These are phyloP conservation scores for Meleagris gallopavo DNA, from an alignment of 2,113 vertebrate species.

Conservation along the genomic window DNA sequence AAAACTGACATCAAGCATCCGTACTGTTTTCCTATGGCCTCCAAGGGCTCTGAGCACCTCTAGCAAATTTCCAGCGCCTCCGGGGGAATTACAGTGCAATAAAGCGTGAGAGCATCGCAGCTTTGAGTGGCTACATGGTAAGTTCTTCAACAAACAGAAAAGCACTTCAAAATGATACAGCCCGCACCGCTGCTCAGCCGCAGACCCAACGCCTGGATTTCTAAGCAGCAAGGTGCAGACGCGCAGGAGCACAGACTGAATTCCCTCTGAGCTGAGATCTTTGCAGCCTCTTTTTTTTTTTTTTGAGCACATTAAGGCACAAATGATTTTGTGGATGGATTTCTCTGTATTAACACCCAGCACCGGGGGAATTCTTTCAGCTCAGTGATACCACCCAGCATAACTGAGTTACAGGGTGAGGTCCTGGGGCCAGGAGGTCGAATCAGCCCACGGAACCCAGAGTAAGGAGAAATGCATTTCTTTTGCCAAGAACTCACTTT, in stretches of 20 bases:
- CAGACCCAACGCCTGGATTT: neutral
- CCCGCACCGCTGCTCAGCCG: neutral
- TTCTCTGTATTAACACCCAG: neutral
- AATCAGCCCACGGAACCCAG: neutral
- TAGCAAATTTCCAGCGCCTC: conserved; percentile 32
- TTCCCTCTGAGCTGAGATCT: neutral
- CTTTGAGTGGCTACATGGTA: neutral
- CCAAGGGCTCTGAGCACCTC: conserved; percentile 19
- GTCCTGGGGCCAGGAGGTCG: fast-evolving
- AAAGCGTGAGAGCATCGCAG: conserved; percentile 22
- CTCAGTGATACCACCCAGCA: fast-evolving
- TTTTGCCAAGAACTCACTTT: neutral
- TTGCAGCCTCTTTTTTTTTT: neutral
- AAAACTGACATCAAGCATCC: neutral
- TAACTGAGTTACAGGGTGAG: no score
- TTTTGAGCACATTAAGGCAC: neutral
- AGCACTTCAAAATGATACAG: neutral
- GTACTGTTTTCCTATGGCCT: neutral
- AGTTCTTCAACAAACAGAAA: conserved; percentile 35
- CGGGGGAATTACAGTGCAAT: conserved; percentile 56
- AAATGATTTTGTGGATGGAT: neutral
- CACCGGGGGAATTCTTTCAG: neutral
- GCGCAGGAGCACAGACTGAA: neutral
- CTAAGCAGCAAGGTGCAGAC: neutral
- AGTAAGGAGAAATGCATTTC: neutral